Evolutionary conservation across 2,797 vertebrate species (phyloP), one percentile per base, ranked within the genome.

Genomic region (Knipowitschia caucasica): DNA sequence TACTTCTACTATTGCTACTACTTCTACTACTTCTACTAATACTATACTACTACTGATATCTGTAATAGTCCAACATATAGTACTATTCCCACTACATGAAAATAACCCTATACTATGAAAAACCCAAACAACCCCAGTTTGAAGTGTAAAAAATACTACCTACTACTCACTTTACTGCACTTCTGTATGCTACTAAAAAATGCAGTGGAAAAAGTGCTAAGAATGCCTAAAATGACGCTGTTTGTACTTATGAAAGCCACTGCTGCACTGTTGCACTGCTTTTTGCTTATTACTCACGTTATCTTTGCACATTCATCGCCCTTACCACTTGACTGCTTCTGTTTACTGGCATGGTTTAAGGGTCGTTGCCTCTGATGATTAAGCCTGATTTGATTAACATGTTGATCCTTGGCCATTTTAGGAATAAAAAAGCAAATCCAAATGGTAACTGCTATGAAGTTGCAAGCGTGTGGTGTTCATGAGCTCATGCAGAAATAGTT

Each of bases 291-390:
- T 33, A 62, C 59, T 71, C 63, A 58, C 70, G 65, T 66, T 66
- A 51, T 75, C 73, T 69, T 34, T 46, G 43, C 51, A 59, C 39
- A 38, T 50, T 44, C 24, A 25, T 49, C 70, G 56, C 77, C 73
- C 68, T 78, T 71, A 72, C 78, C 72, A 68, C 56, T 67, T 29
- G 69, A 59, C 67, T 78, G 71, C 27, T 64, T 71, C 12, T 53
- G 62, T 78, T 75, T 69, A 55, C 64, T 44, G 44, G 52, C 15
- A 1, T 10, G 56, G 45, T 73, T 74, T 53, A 45, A 59, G 25
- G 53, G 60, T 73, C 67, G 68, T 29, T n/a, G 63, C 27, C 40
- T 78, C 71, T 73, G 62, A 71, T 67, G 72, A 79, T 75, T 73
- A 66, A 56, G 24, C 61, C 55, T 39, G 56, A 58, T 73, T 82